Conservation (phyloP, 2,113 vertebrate genomes). For the Phainopepla nitens region DNA sequence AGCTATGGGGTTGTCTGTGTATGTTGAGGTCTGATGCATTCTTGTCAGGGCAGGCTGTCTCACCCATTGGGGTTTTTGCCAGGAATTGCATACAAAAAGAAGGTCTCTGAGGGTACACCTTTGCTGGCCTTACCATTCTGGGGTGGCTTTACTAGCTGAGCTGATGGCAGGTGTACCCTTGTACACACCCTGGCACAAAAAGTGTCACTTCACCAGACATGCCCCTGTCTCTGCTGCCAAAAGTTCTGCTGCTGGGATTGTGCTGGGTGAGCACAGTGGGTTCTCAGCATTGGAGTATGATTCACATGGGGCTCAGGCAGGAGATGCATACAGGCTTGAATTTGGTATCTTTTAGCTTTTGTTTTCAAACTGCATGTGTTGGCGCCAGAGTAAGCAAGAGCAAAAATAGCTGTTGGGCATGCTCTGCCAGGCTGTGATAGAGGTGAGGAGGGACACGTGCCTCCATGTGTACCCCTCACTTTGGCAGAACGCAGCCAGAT, state of each 20-base stretch:
- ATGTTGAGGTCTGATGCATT: neutral
- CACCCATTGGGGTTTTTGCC: neutral
- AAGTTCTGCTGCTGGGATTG: neutral
- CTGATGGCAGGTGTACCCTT: neutral
- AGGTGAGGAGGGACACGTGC: neutral
- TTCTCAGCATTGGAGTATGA: neutral
- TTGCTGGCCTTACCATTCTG: neutral
- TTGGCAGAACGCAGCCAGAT: neutral
- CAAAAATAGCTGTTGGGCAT: neutral
- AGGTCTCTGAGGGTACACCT: neutral
- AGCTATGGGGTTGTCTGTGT: neutral
- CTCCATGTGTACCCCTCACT: neutral
- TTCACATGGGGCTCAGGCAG: neutral
- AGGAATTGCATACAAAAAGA: neutral
- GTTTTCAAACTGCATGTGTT: neutral
- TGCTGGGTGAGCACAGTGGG: neutral
- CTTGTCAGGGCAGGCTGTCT: neutral
- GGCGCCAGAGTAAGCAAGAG: neutral
- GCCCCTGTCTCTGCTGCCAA: neutral
- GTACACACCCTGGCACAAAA: neutral
- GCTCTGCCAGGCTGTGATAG: neutral
- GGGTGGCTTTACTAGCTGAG: neutral
- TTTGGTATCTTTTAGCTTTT: neutral
- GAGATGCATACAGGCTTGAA: accelerated
- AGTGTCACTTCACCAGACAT: neutral